Base-by-base conservation (phyloP, 2,888 invertebrate species). In the Nebria brevicollis region DNA sequence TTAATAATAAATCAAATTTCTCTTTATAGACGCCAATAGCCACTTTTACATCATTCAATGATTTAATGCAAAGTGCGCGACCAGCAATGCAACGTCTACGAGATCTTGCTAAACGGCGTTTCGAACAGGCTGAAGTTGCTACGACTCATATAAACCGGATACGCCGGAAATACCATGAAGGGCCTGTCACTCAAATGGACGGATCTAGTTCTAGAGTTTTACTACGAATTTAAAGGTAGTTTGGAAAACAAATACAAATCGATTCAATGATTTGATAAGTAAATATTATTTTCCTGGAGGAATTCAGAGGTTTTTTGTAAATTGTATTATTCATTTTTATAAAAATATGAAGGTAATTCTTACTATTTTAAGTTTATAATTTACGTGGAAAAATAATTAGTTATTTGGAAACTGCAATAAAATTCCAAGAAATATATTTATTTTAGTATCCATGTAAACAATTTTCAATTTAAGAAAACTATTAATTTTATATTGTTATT, bases 21-120 rank as follows among this genome's bases (percentile, higher is more conserved):
- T 43, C 72, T 88, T 88, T 34, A 77, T 86, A 89, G 89, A 88
- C 89, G 77, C 88, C 89, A 54, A 54, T 8, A 4, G 86, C 87
- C 82, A 88, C 88, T 15, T 82, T 89, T 78, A 86, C 86, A 66
- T 88, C 88, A 77, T 85, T 89, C 64, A 88, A 88, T 82, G 87
- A 88, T 82, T 83, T 89, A 81, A 84, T 89, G 25, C 88, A 89
- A 84, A 87, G 85, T 76, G 86, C 88, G 10, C 84, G 88, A 81
- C 88, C 88, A 42, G 87, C 86, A 8, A 83, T 88, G 26, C 84
- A 86, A 77, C 86, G 86, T 82, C 75, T 89, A 10, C 84, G 86
- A 77, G 87, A 87, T 54, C 85, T 85, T 72, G 86, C 86, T 7
- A 79, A 85, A 66, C 85, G 84, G 70, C 82, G 84, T 41, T 84